Evolutionary conservation across 2,797 vertebrate species (phyloP), one percentile per base, ranked within the genome.

Genomic region (Cynodonichthys magdalenae): DNA sequence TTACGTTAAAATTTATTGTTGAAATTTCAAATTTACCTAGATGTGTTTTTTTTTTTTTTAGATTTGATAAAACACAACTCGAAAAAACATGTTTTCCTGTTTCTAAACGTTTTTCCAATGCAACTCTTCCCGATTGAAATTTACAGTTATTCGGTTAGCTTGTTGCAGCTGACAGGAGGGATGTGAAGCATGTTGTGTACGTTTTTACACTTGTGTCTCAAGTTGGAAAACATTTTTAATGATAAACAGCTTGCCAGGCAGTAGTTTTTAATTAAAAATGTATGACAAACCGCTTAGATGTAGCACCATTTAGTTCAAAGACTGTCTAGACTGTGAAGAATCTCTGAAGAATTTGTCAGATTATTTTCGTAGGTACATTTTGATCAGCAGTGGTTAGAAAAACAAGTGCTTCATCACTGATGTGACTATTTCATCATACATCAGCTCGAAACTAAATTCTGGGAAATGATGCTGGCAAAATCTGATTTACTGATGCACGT

Each of bases 391-490:
- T 63, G 49, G 45, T 45, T 59, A 36, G 20, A 75, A 82, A 76
- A 80, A 61, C 60, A 56, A 69, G 59, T 27, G 53, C 76, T 84
- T 83, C 76, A 82, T 74, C 70, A 78, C 63, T 49, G 57, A 36
- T 55, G 53, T 62, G 29, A 34, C 19, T 74, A 49, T 84, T 86
- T 81, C 71, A 74, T 85, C 75, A 84, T 31, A 63, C 71, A 51
- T 82, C 62, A 59, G 50, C 66, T 65, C 65, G 51, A 17, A 74
- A 59, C 65, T 63, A 15, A 73, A 60, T 42, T 71, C 41, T 36
- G 28, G 48, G 44, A 75, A 49, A 68, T 15, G 56, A 55, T 58
- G 60, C 19, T 46, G 19, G 9, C 50, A 56, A 49, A 27, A 47
- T 39, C 28, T 2, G 10, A 53, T 59, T 48, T 49, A 51, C 53